Evolutionary conservation across 2,113 vertebrate genomes (phyloP).

Genomic region (pig (Sus scrofa)): DNA sequence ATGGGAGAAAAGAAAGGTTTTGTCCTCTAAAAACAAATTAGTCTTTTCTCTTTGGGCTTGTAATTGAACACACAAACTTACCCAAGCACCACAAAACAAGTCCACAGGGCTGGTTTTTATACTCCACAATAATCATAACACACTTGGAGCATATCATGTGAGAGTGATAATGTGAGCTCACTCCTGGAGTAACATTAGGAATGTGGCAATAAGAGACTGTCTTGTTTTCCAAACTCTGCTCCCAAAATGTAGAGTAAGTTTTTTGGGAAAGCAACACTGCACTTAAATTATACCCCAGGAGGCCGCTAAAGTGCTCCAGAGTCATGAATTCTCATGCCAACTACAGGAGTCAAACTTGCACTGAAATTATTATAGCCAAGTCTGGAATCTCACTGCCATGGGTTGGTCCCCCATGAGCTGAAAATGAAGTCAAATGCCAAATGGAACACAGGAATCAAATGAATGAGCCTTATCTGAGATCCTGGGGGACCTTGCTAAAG

Average conservation of each 20-base stretch:
- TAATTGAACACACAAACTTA: conserved; percentile 71
- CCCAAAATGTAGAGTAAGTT: not conserved
- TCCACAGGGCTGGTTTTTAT: conserved; percentile 60
- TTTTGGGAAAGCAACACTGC: not conserved
- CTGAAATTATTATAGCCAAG: conserved; percentile 67
- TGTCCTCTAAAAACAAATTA: conserved; percentile 59
- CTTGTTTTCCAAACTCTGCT: conserved; percentile 63
- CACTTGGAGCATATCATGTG: not conserved
- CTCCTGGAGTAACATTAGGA: conserved; percentile 31
- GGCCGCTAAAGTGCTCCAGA: conserved; percentile 1
- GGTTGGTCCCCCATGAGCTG: conserved; percentile 38
- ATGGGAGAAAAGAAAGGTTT: conserved; percentile 56
- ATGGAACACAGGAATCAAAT: conserved; percentile 53
- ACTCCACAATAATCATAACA: conserved; percentile 15
- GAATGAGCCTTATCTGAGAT: conserved; percentile 56
- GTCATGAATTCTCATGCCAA: conserved; percentile 60
- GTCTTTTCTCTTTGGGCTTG: conserved; percentile 66
- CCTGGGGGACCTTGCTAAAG: not conserved
- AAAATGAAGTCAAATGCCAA: conserved; percentile 50
- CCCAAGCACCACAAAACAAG: conserved; percentile 25
- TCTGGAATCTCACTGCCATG: conserved; percentile 58
- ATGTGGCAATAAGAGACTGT: not conserved
- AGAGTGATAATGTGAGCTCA: conserved; percentile 28
- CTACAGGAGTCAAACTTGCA: conserved; percentile 19
- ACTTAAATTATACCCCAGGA: not conserved